Conservation (phyloP, 2,113 vertebrate genomes). For the Silurus glanis region DNA sequence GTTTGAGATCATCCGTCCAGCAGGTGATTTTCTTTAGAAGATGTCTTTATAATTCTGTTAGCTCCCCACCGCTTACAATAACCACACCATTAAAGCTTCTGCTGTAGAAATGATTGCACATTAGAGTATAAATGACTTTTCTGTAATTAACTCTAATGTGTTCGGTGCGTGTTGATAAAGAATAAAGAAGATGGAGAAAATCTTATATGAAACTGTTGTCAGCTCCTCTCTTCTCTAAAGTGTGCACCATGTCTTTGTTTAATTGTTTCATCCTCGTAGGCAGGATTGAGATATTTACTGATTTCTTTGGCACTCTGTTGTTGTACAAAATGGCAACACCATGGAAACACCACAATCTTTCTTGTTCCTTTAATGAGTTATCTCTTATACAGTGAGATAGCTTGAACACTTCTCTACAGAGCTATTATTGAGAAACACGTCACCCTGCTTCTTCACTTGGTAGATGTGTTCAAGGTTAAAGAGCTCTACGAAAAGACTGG, state of each 20-base stretch:
- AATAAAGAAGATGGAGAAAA: slow-evolving; percentile 5
- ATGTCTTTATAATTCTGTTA: not conserved
- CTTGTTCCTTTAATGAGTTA: not conserved
- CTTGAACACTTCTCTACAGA: slow-evolving; percentile 3
- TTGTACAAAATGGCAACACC: not conserved
- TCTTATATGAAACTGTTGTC: not conserved
- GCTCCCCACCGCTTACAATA: not conserved
- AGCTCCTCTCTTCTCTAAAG: not conserved
- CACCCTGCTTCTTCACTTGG: slow-evolving; percentile 10
- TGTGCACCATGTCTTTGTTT: not conserved
- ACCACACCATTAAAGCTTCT: too few species aligned
- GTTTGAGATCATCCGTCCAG: not conserved
- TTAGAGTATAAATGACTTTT: not conserved
- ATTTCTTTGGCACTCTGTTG: not conserved
- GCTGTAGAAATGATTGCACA: not conserved
- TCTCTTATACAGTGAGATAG: not conserved
- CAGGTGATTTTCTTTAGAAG: not conserved
- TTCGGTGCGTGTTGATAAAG: not conserved
- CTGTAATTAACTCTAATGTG: not conserved
- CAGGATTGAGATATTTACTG: not conserved
- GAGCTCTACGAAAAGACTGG: not conserved
- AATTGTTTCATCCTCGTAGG: not conserved
- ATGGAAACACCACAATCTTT: slow-evolving; percentile 13
- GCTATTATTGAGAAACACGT: slow-evolving; percentile 14
- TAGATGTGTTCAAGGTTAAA: slow-evolving; percentile 44